Conservation (phyloP, 2,113 vertebrate genomes). For the Poicephalus meyeri region DNA sequence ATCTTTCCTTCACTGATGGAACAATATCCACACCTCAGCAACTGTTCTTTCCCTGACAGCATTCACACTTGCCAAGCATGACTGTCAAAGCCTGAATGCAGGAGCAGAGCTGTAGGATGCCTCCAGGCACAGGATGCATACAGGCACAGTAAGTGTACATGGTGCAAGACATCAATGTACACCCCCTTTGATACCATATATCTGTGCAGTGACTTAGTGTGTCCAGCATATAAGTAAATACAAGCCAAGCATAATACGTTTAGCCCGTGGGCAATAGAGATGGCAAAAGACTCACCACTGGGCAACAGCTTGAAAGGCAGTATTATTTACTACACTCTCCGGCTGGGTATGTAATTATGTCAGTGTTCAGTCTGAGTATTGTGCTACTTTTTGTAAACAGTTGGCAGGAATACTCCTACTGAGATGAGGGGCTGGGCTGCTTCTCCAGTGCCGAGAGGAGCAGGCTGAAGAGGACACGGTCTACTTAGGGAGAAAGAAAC, state of each 20-base stretch:
- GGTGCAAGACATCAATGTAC: neutral
- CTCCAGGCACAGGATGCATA: neutral
- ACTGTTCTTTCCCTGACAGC: neutral
- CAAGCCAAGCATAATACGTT: constrained; percentile 36
- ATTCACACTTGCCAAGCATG: neutral
- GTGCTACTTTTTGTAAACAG: constrained; percentile 66
- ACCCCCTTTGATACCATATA: neutral
- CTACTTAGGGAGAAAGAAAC: neutral
- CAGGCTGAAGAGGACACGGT: constrained; percentile 14
- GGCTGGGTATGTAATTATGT: constrained; percentile 57
- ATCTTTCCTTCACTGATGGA: neutral
- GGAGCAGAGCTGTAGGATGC: neutral
- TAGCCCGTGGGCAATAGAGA: constrained; percentile 38
- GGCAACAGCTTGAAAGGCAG: constrained; percentile 59
- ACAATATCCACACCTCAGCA: neutral
- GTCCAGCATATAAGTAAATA: neutral
- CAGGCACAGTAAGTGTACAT: neutral
- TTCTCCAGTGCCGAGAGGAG: neutral
- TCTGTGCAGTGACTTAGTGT: neutral
- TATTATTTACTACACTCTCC: constrained; percentile 62
- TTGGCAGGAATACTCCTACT: constrained; percentile 53
- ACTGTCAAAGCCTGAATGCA: neutral
- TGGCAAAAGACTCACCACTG: constrained; percentile 36
- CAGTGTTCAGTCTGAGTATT: constrained; percentile 54
- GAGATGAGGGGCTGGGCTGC: constrained; percentile 12